Evolutionary conservation across 2,888 invertebrate species (phyloP).

Genomic region (Timandra comae): DNA sequence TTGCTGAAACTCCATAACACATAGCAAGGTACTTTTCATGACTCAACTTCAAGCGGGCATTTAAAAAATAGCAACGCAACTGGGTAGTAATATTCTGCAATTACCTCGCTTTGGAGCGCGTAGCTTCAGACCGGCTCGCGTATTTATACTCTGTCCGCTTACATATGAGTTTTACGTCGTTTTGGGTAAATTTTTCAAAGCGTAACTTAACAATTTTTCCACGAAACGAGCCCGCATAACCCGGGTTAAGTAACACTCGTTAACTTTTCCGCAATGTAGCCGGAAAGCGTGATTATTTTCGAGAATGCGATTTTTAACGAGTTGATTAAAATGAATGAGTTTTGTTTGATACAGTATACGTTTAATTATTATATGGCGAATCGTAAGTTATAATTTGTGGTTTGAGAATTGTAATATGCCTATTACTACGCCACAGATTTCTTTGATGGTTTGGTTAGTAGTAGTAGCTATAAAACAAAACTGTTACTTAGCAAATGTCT

Average conservation of each 20-base stretch:
- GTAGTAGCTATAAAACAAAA: too few species aligned
- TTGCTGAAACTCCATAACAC: too few species aligned
- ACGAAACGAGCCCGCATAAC: conserved; percentile 36
- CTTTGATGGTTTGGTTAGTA: too few species aligned
- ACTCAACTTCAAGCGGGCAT: too few species aligned
- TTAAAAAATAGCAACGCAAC: conserved; percentile 14
- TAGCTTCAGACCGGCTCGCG: not conserved
- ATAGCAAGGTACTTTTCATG: too few species aligned
- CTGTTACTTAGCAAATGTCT: too few species aligned
- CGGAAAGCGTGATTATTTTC: conserved; percentile 54
- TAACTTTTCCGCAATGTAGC: conserved; percentile 61
- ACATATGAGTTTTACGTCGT: conserved; percentile 69
- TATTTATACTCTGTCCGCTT: conserved; percentile 30
- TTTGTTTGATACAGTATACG: conserved; percentile 10
- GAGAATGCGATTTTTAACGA: conserved; percentile 60
- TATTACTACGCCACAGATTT: too few species aligned
- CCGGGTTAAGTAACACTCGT: conserved; percentile 68
- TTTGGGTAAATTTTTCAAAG: conserved; percentile 64
- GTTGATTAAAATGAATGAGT: conserved; percentile 52
- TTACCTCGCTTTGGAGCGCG: conserved; percentile 30
- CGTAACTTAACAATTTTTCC: conserved; percentile 47
- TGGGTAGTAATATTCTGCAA: conserved; percentile 34
- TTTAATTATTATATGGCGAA: too few species aligned
- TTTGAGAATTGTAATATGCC: too few species aligned
- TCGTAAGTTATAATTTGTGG: too few species aligned